Evolutionary conservation across 2,888 invertebrate genomes (phyloP).

Genomic region (Dryomyza anilis): DNA sequence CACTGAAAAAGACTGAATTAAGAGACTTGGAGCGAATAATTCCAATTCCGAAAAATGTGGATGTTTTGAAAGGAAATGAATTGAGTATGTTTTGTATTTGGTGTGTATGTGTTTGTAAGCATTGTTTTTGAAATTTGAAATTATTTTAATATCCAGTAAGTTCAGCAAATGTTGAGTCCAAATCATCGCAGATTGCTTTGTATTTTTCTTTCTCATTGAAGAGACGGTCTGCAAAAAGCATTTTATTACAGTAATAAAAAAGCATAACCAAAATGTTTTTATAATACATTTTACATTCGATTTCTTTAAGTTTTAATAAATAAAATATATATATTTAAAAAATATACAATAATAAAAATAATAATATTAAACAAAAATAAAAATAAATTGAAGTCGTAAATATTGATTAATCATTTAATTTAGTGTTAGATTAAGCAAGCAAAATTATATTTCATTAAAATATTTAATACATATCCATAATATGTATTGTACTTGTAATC

Average conservation of each 20-base stretch:
- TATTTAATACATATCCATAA: no score
- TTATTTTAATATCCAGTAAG: constrained; percentile 90
- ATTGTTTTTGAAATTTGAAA: constrained; percentile 52
- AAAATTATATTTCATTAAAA: no score
- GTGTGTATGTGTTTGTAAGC: neutral
- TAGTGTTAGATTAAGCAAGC: no score
- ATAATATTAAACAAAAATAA: neutral
- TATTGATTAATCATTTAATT: no score
- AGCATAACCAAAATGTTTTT: constrained; percentile 39
- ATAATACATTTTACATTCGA: constrained; percentile 2
- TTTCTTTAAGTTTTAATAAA: constrained; percentile 29
- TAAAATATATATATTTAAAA: constrained; percentile 8
- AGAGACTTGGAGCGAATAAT: no score
- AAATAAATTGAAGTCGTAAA: no score
- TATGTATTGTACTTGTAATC: no score
- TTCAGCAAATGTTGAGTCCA: constrained; percentile 96
- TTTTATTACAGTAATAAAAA: constrained; percentile 49
- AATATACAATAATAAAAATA: neutral
- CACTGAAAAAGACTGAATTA: no score
- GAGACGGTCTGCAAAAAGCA: constrained; percentile 77
- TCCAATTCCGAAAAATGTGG: no score
- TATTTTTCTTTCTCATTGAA: constrained; percentile 84
- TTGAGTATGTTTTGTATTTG: no score
- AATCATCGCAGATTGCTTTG: constrained; percentile 96
- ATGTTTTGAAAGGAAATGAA: no score